A percentile compares a stretch with the other conserved stretches of the same genome.
phyloP scores from a whole-genome alignment of 2,113 vertebrate genomes.

The Carlito syrichta region DNA sequence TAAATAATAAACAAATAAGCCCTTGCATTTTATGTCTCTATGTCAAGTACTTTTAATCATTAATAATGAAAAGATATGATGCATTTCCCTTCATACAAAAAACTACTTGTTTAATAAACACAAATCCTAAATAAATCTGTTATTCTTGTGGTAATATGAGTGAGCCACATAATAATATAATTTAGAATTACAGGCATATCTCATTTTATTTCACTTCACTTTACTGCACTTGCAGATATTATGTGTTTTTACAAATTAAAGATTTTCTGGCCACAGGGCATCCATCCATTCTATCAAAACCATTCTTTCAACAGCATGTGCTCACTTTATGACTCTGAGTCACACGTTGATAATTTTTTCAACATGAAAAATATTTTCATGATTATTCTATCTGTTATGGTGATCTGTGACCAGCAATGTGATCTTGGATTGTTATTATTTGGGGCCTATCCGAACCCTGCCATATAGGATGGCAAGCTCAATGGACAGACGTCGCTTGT shows the following conservation, averaged over 20 bases:
- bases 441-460: background rate
- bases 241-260: background rate
- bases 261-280: background rate
- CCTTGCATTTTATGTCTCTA: background rate
- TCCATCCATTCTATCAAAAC: background rate
- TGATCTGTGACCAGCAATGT: background rate
- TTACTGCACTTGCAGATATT: background rate
- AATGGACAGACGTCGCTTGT: background rate
- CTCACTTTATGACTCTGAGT: background rate
- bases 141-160: background rate
- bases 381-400: background rate
- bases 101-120: background rate
- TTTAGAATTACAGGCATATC: background rate
- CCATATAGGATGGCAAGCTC: background rate
- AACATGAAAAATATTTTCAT: background rate
- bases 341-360: background rate
- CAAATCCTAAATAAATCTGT: background rate
- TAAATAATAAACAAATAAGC: too few species aligned
- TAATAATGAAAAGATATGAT: background rate
- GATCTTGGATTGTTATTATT: background rate
- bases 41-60: background rate
- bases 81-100: background rate
- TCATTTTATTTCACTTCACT: background rate
- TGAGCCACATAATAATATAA: background rate
- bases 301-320: background rate